Base-by-base conservation (phyloP, 2,888 invertebrate species). In the Ypsolopha scabrella region DNA sequence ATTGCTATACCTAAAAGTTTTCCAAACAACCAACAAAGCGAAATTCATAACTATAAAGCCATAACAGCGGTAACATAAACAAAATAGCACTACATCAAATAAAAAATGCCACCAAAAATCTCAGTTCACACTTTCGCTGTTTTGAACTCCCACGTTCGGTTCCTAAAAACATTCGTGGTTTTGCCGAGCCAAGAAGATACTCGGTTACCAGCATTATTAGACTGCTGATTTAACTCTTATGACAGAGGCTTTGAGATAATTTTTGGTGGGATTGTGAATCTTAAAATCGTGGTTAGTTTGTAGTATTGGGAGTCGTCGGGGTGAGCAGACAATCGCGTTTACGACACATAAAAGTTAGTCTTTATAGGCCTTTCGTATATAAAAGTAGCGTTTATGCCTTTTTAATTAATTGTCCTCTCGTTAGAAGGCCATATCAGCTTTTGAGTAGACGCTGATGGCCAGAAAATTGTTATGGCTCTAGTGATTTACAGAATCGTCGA, bases 261-360 rank as follows among this genome's bases (percentile, higher is more conserved):
- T 24, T 24, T 24, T 24, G 24, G 4, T 24, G 2, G 4, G 24
- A 3, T 24, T 24, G 2, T 24, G 24, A 24, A 4, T 24, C 24
- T 24, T 2, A 3, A 24, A 24, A 4, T 24, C 24, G 2, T 24
- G 24, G 39, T 11, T 13, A 10, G 43, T 2, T 43, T 62, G 59
- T 68, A 68, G 74, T 68, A 72, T 74, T 75, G 71, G 71, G 70
- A 46, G 71, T 69, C 74, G 75, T 67, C 73, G 68, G 75, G 73
- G 75, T 71, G 75, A 70, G 68, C 75, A 80, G 79, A 83, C 87
- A 87, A 86, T 86, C 83, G 77, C 80, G 73, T 87, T 87, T 87
- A 87, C 81, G 85, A 80, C 80, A 70, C 80, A 86, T 87, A 87
- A 87, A 87, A 87, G 82, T 83, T 83, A 86, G 82, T 79, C 83